phyloP scores from a whole-genome alignment of 2,113 vertebrate genomes.

The Pteropus alecto region DNA sequence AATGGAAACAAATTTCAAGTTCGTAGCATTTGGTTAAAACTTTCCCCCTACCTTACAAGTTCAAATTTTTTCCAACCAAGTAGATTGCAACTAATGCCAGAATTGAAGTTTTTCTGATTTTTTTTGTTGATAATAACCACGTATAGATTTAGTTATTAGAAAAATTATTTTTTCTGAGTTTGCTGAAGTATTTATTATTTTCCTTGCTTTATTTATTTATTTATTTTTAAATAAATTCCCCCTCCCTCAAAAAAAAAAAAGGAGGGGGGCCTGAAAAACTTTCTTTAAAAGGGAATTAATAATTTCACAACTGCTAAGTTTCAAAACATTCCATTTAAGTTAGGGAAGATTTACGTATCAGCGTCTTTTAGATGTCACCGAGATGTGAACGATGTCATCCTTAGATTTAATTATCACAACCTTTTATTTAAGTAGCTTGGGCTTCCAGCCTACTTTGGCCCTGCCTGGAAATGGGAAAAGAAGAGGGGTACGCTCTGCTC shows the following conservation, averaged over 20 bases:
- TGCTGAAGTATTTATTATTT: background rate
- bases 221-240: background rate
- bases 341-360: background rate
- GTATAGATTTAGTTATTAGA: background rate
- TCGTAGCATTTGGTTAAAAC: background rate
- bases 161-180: background rate
- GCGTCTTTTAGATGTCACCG: background rate
- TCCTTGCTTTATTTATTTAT: background rate
- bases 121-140: background rate
- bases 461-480: background rate
- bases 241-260: background rate
- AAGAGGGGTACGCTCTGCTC: fast-evolving
- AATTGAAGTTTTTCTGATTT: background rate
- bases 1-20: background rate
- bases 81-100: background rate
- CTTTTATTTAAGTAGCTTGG: background rate
- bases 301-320: background rate
- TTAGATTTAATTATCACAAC: background rate
- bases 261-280: background rate
- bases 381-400: background rate
- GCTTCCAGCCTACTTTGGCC: background rate
- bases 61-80: background rate
- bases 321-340: background rate
- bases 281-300: background rate
- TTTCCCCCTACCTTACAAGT: background rate